Evolutionary conservation across 2,888 invertebrate species (phyloP).

Genomic region (Lycophotia porphyrea): DNA sequence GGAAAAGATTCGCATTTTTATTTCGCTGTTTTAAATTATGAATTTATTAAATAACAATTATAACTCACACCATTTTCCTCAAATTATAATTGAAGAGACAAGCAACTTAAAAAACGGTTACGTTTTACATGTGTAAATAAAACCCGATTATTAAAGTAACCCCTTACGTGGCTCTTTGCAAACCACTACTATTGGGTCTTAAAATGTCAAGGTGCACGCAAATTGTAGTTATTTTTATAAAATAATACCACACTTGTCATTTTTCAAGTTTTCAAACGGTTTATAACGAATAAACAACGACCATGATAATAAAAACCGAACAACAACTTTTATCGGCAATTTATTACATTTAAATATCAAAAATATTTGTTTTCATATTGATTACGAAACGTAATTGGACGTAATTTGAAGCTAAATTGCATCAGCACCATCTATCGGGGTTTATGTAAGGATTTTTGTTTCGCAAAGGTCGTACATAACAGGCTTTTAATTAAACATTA

Average conservation of each 20-base stretch:
- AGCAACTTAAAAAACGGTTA: background rate
- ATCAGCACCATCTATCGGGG: slow-evolving; percentile 71
- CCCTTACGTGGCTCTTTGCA: slow-evolving; percentile 27
- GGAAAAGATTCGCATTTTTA: background rate
- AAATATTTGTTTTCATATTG: slow-evolving; percentile 56
- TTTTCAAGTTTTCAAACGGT: slow-evolving; percentile 72
- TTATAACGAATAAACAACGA: slow-evolving; percentile 61
- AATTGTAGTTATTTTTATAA: slow-evolving; percentile 72
- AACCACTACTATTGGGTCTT: slow-evolving; percentile 57
- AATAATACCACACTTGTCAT: slow-evolving; percentile 67
- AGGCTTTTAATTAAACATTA: slow-evolving; percentile 58
- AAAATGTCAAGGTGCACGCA: slow-evolving; percentile 75
- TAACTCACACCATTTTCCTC: background rate
- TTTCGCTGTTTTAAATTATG: background rate
- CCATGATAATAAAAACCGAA: slow-evolving; percentile 60
- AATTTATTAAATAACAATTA: background rate
- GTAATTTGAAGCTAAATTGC: slow-evolving; percentile 71
- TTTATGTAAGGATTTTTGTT: slow-evolving; percentile 64
- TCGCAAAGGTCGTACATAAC: slow-evolving; percentile 65
- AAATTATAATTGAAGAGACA: background rate
- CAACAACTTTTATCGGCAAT: slow-evolving; percentile 61
- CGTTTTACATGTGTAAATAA: background rate
- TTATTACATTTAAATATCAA: slow-evolving; percentile 57
- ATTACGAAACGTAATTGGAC: slow-evolving; percentile 65
- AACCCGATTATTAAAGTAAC: slow-evolving; percentile 16